Conservation (phyloP, 1,140 invertebrate genomes). For the Asobara japonica region DNA sequence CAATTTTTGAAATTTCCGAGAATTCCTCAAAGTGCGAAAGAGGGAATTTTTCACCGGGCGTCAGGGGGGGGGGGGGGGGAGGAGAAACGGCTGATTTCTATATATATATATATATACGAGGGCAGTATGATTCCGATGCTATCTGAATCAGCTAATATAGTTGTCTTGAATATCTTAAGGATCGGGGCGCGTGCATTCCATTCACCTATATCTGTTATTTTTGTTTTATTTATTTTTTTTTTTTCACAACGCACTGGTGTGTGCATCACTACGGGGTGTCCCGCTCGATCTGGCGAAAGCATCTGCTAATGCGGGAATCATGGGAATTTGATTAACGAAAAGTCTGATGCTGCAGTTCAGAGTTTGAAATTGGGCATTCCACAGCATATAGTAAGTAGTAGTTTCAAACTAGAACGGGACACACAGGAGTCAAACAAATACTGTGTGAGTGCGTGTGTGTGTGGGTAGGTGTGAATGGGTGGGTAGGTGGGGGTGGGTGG, state of each 20-base stretch:
- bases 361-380: no score
- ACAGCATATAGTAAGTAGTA: no score
- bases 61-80: not conserved
- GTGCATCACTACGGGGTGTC: constrained; percentile 62
- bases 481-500: no score
- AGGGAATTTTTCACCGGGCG: not conserved
- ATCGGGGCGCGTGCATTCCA: constrained; percentile 58
- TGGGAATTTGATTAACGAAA: constrained; percentile 64
- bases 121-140: constrained; percentile 65
- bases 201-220: constrained; percentile 45
- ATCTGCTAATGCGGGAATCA: constrained; percentile 68
- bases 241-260: constrained; percentile 21
- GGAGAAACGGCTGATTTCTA: constrained; percentile 20
- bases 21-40: not conserved
- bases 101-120: constrained; percentile 50
- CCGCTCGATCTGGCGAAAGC: constrained; percentile 65
- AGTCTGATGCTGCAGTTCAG: no score
- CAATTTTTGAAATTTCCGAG: not conserved
- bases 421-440: no score
- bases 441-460: no score
- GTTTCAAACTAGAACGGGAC: no score
- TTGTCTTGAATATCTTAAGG: constrained; percentile 67
- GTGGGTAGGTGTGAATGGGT: no score
- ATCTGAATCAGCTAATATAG: constrained; percentile 66
- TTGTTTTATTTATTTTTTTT: constrained; percentile 38